phyloP scores from a whole-genome alignment of 1,140 invertebrate genomes.

The Zophobas atratus region DNA sequence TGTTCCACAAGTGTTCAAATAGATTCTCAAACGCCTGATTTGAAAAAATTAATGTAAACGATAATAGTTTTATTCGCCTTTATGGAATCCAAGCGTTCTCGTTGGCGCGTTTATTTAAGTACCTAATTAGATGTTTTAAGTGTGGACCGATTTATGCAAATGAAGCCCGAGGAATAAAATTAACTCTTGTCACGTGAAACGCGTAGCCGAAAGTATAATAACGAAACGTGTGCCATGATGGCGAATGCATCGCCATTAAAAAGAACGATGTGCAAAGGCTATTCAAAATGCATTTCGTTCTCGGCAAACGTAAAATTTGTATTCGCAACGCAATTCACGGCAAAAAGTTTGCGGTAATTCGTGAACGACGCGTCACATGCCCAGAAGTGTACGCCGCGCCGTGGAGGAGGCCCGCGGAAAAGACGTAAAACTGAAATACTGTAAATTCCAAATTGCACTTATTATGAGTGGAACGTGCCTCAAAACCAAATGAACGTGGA shows the following conservation, averaged over 20 bases:
- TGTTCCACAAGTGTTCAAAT: too few species aligned
- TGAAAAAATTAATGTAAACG: conserved; percentile 5
- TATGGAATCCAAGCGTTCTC: not conserved
- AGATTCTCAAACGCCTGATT: not conserved
- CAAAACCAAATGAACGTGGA: conserved; percentile 51
- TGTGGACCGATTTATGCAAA: conserved; percentile 18
- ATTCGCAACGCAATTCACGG: not conserved
- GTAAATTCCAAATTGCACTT: conserved; percentile 53
- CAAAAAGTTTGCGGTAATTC: conserved; percentile 16
- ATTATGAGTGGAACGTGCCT: conserved; percentile 53
- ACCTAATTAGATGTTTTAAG: conserved; percentile 14
- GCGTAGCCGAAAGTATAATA: not conserved
- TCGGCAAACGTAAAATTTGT: conserved; percentile 18
- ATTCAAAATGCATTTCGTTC: conserved; percentile 16
- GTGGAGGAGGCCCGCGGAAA: not conserved
- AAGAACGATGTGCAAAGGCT: conserved; percentile 3
- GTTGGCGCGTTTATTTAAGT: conserved; percentile 4
- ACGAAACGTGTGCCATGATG: not conserved
- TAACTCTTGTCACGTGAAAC: conserved; percentile 5
- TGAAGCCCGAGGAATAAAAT: conserved; percentile 14
- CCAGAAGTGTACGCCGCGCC: not conserved
- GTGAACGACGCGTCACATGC: conserved; percentile 15
- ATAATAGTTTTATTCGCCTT: conserved; percentile 18
- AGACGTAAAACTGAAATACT: conserved; percentile 50
- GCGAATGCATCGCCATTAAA: conserved; percentile 15